phyloP scores from a whole-genome alignment of 2,888 invertebrate genomes.

The Harpalus rubripes region DNA sequence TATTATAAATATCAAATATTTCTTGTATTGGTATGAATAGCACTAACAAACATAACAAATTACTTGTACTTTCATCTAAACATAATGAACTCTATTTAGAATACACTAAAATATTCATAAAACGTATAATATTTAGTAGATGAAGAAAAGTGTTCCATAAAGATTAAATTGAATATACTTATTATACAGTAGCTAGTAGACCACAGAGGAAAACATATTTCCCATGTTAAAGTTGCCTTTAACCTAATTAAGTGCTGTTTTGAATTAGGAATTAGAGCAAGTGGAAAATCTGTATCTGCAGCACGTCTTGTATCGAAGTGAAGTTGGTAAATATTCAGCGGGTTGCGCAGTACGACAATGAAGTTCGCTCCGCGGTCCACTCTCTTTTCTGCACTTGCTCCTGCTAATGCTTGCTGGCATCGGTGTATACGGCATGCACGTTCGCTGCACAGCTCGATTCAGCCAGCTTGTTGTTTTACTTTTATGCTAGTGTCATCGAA shows the following conservation, averaged over 20 bases:
- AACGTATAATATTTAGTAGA: background rate
- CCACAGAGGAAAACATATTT: conserved; percentile 13
- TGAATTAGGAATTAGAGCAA: conserved; percentile 33
- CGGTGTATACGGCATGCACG: conserved; percentile 22
- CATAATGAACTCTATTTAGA: background rate
- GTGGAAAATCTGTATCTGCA: conserved; percentile 28
- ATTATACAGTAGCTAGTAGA: background rate
- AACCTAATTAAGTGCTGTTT: conserved; percentile 31
- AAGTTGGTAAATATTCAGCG: conserved; percentile 45
- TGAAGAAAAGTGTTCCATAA: background rate
- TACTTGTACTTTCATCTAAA: no score
- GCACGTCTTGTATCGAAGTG: conserved; percentile 44
- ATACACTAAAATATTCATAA: background rate
- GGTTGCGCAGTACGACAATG: conserved; percentile 45
- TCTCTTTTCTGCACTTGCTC: conserved; percentile 34
- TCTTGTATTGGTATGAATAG: no score
- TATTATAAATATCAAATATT: no score
- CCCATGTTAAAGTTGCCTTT: conserved; percentile 2
- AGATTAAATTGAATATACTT: background rate
- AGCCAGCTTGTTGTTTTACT: conserved; percentile 34
- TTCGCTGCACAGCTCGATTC: conserved; percentile 20
- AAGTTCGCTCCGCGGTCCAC: conserved; percentile 25
- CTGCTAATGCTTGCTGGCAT: conserved; percentile 14
- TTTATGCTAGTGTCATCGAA: background rate
- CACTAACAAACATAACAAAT: no score